Conservation (phyloP, 64 coral and sea anemone species). For the Pachyseris speciosa region DNA sequence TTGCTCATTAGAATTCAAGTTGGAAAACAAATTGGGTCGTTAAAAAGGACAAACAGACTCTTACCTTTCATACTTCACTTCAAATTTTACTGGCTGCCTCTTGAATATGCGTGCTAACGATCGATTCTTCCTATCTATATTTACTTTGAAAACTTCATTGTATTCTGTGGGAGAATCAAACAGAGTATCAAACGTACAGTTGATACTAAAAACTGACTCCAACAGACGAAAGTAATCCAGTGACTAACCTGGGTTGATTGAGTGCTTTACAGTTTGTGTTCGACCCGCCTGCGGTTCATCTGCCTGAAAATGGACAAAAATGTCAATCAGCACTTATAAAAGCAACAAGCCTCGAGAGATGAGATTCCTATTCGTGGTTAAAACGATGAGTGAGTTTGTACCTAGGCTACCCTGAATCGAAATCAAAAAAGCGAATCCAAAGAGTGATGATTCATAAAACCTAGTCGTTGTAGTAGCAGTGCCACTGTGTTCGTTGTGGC, state of each 20-base stretch:
- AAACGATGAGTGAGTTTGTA: no score
- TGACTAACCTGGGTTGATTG: constrained; percentile 91
- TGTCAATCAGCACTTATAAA: not conserved
- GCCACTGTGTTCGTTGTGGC: no score
- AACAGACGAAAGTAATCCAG: not conserved
- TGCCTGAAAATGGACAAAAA: constrained; percentile 28
- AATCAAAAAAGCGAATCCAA: no score
- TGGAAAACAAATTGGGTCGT: no score
- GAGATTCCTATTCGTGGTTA: no score
- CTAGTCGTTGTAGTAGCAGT: no score
- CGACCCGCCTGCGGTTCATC: constrained; percentile 89
- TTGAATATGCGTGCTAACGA: constrained; percentile 90
- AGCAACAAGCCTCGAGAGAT: not conserved
- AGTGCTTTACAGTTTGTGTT: constrained; percentile 93
- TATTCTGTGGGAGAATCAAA: constrained; percentile 67
- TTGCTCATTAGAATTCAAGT: no score
- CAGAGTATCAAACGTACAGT: not conserved
- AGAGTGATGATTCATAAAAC: no score
- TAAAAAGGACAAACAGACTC: not conserved
- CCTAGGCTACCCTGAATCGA: no score
- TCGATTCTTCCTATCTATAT: constrained; percentile 95
- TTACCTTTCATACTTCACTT: constrained; percentile 98
- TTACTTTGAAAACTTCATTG: constrained; percentile 93
- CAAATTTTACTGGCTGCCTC: constrained; percentile 89
- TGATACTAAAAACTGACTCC: not conserved